A percentile compares a stretch with the other conserved stretches of the same genome.
These are phyloP conservation scores for Drosophila elegans DNA, from an alignment of 1,140 invertebrate genomes.

Conservation along the genomic window DNA sequence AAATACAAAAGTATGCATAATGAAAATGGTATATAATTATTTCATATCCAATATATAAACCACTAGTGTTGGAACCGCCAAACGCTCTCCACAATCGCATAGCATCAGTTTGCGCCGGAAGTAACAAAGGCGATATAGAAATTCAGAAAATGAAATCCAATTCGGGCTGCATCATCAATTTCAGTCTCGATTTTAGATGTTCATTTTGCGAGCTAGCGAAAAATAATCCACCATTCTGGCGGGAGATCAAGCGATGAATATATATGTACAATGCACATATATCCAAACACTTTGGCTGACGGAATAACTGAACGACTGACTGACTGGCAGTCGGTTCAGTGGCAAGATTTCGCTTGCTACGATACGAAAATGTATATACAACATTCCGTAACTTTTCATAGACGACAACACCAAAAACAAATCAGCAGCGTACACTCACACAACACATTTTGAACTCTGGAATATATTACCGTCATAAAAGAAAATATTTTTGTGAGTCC, in stretches of 20 bases:
- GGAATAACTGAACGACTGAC: slow-evolving; percentile 2
- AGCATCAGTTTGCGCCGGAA: slow-evolving; percentile 19
- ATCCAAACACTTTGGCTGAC: slow-evolving; percentile 4
- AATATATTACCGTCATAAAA: slow-evolving; percentile 3
- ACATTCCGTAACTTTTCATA: slow-evolving; percentile 24
- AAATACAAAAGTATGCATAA: too few relatives aligned
- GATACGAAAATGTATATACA: slow-evolving; percentile 43
- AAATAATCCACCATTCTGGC: slow-evolving; percentile 23
- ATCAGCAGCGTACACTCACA: not conserved
- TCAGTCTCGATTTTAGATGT: slow-evolving; percentile 45
- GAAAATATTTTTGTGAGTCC: not conserved
- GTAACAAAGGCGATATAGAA: slow-evolving; percentile 43
- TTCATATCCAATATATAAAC: not conserved
- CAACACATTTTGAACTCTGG: not conserved
- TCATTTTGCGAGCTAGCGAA: slow-evolving; percentile 23
- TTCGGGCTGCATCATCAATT: slow-evolving; percentile 70
- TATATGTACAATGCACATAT: not conserved
- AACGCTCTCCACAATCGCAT: slow-evolving; percentile 21
- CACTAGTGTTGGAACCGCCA: slow-evolving; percentile 29
- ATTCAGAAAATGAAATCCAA: slow-evolving; percentile 62
- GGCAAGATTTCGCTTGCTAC: slow-evolving; percentile 29
- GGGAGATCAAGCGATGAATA: not conserved
- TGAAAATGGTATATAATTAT: too few relatives aligned
- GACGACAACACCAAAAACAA: slow-evolving; percentile 47
- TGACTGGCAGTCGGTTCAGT: slow-evolving; percentile 13